A percentile compares a stretch with the other conserved stretches of the same genome.
Evolutionary conservation across 2,113 vertebrate genomes (phyloP).

Genomic region (Myotis brandtii): DNA sequence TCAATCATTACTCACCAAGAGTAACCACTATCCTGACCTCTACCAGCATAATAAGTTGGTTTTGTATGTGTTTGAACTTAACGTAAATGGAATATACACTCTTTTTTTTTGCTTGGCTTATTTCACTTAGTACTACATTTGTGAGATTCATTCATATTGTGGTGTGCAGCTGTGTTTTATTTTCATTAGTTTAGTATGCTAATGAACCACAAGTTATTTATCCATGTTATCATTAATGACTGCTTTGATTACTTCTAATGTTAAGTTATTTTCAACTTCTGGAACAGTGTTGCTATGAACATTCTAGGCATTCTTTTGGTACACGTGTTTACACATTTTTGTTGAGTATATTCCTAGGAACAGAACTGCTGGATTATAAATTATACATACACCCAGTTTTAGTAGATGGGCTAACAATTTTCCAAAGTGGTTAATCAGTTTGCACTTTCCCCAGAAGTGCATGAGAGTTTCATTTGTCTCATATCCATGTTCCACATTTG

Average conservation of each 20-base stretch:
- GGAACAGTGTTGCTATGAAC: not conserved
- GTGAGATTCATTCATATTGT: not conserved
- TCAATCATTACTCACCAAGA: not conserved
- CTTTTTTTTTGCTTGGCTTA: not conserved
- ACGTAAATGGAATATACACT: not conserved
- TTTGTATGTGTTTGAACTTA: not conserved
- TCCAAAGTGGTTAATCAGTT: not conserved
- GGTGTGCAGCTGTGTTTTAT: not conserved
- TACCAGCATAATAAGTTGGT: not conserved
- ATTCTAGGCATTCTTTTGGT: not conserved
- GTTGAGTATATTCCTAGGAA: not conserved
- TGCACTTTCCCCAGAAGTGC: not conserved
- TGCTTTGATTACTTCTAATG: not conserved
- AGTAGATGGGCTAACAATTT: not conserved
- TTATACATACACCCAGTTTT: not conserved
- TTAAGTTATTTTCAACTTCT: not conserved
- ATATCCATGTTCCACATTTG: not conserved
- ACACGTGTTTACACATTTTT: not conserved
- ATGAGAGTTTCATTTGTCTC: not conserved
- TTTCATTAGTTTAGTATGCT: not conserved
- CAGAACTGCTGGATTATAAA: not conserved
- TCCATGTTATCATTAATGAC: not conserved
- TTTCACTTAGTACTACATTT: not conserved
- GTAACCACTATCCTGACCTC: not conserved
- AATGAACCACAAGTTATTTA: not conserved